These are phyloP conservation scores for Panagrolaimus sp. DNA, from an alignment of 1,140 invertebrate genomes.

Conservation along the genomic window DNA sequence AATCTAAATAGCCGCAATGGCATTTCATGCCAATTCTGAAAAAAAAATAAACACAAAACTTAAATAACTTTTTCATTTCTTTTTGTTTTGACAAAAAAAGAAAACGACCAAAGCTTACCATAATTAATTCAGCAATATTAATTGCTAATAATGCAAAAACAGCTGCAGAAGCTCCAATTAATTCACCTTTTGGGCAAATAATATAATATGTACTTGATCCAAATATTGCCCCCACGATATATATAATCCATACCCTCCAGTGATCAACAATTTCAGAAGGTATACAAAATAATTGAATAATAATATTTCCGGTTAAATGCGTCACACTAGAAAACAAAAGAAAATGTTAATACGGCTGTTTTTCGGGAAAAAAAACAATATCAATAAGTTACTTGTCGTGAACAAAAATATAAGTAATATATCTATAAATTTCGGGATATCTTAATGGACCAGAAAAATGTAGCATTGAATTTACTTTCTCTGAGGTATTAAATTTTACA, in stretches of 20 bases:
- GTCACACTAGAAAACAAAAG: constrained; percentile 4
- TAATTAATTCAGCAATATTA: constrained; percentile 15
- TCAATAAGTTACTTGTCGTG: constrained; percentile 5
- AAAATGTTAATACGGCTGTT: neutral
- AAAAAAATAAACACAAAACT: neutral
- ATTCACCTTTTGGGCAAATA: neutral
- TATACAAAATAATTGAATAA: constrained; percentile 7
- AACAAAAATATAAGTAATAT: constrained; percentile 15
- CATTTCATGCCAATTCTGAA: constrained; percentile 14
- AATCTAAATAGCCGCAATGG: constrained; percentile 3
- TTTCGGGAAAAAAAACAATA: neutral
- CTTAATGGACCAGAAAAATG: neutral
- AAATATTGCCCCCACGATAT: neutral
- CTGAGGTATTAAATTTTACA: neutral
- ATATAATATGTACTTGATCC: constrained; percentile 8
- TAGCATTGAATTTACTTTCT: neutral
- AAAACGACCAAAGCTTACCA: neutral
- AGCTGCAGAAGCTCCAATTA: constrained; percentile 7
- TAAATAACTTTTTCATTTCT: neutral
- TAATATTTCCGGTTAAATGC: constrained; percentile 9
- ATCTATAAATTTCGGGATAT: neutral
- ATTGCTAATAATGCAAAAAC: constrained; percentile 1
- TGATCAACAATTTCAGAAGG: constrained; percentile 10
- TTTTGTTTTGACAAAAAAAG: neutral
- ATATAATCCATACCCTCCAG: constrained; percentile 12